A percentile compares a stretch with the other conserved stretches of the same genome.
These are phyloP conservation scores for Taeniopygia guttata DNA, from an alignment of 2,797 vertebrate genomes.

Conservation along the genomic window DNA sequence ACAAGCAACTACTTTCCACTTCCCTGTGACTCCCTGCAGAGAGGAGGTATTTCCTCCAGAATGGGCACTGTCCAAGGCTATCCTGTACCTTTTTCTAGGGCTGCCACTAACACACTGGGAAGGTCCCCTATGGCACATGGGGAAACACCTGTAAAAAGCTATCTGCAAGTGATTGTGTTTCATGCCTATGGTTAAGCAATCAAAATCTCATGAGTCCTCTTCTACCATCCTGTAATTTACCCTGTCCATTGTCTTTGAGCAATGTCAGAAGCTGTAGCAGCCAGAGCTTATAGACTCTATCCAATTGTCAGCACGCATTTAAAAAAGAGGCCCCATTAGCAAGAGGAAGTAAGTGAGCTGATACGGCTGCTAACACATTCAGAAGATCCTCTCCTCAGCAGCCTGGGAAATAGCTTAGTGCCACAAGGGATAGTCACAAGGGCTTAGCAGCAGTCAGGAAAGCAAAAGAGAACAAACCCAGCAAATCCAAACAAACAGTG, in stretches of 20 bases:
- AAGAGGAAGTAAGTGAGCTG: constrained; percentile 30
- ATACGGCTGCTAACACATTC: neutral
- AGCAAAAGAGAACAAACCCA: constrained; percentile 15
- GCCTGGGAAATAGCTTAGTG: constrained; percentile 34
- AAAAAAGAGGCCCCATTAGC: neutral
- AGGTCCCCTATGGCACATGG: neutral
- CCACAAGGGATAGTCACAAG: neutral
- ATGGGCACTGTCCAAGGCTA: neutral
- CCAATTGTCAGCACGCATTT: neutral
- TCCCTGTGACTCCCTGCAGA: neutral
- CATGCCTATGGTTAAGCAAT: neutral
- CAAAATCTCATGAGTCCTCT: constrained; percentile 16
- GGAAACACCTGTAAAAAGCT: constrained; percentile 25
- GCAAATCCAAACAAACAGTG: neutral
- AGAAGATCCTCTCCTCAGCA: neutral
- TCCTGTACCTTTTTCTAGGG: neutral
- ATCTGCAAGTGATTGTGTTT: neutral
- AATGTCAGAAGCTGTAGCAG: neutral
- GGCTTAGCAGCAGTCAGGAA: constrained; percentile 4
- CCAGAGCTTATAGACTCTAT: neutral
- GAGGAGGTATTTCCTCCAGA: neutral
- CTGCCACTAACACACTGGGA: neutral
- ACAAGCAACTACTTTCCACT: neutral
- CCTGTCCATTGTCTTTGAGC: constrained; percentile 18
- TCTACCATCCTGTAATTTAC: constrained; percentile 31